Base-by-base conservation (phyloP, 1,140 invertebrate species). In the Telenomus remus region DNA sequence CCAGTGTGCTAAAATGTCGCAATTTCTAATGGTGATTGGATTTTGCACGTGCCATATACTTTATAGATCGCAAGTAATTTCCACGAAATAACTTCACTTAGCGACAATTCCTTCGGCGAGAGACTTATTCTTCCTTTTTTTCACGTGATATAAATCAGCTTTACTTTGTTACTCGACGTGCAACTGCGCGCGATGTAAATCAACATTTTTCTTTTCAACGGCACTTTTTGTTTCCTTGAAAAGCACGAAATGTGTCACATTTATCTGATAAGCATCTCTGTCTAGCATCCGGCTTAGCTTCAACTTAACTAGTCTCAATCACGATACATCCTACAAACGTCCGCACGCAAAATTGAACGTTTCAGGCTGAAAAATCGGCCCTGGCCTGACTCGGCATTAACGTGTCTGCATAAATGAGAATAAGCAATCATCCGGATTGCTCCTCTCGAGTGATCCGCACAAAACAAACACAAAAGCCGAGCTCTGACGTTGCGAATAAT, bases 231-330 rank as follows among this genome's bases (percentile, higher is more conserved):
- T 13, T 44, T 44, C 44, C 60, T 46, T 63, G 19, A 27, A 27
- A 27, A 27, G 61, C 54, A 50, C 37, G 48, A 73, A 77, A 69
- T 70, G 65, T 69, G 76, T 78, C 64, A 65, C 39, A 69, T 60
- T 78, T 73, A 72, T 76, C 65, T 65, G 64, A 73, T 70, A 78
- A 78, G 69, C 43, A 78, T 78, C 76, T 60, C 59, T 69, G 68
- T 66, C 68, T 60, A 60, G 64, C 69, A 71, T 77, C 75, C 76
- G 64, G 70, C 64, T 73, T 73, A 78, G 73, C 69, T 73, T 60
- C 76, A 73, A 73, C 69, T 78, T 78, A 73, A 55, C 59, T 61
- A 64, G 60, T 57, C 55, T 65, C 49, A 65, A 70, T 70, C 69
- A 37, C 53, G 68, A 53, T 71, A 69, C 69, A 72, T 64, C 70